Conservation (phyloP, 2,797 vertebrate species). For the Enteromius treurensis region DNA sequence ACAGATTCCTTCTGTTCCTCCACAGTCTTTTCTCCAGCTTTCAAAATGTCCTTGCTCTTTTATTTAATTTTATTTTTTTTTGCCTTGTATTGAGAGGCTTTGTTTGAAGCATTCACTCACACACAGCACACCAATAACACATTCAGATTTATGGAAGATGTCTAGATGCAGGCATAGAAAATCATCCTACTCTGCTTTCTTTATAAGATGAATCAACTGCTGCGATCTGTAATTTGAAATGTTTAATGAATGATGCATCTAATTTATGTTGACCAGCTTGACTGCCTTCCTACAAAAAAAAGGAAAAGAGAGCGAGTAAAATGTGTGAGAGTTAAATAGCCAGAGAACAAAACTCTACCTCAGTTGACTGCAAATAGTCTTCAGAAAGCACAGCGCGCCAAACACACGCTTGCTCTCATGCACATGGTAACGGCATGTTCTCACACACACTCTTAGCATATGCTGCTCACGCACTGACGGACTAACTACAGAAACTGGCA, state of each 20-base stretch:
- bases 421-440: constrained; percentile 48
- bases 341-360: constrained; percentile 49
- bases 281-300: constrained; percentile 22
- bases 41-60: neutral
- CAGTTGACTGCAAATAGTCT: constrained; percentile 50
- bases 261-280: constrained; percentile 41
- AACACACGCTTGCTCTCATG: constrained; percentile 57
- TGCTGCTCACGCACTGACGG: constrained; percentile 55
- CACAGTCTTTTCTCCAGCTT: neutral
- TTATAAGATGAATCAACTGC: neutral
- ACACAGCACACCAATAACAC: constrained; percentile 9
- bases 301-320: constrained; percentile 51
- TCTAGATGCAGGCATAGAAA: constrained; percentile 61
- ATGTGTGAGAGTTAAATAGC: constrained; percentile 50
- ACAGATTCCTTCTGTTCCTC: neutral
- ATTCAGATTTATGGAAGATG: neutral
- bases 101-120: neutral
- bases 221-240: neutral
- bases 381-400: constrained; percentile 57
- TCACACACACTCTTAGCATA: constrained; percentile 59
- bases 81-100: neutral
- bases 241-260: constrained; percentile 2
- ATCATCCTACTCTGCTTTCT: constrained; percentile 48
- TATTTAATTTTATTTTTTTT: neutral
- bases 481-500: constrained; percentile 53